Base-by-base conservation (phyloP, 64 coral and sea anemone species). In the Montipora capricornis region DNA sequence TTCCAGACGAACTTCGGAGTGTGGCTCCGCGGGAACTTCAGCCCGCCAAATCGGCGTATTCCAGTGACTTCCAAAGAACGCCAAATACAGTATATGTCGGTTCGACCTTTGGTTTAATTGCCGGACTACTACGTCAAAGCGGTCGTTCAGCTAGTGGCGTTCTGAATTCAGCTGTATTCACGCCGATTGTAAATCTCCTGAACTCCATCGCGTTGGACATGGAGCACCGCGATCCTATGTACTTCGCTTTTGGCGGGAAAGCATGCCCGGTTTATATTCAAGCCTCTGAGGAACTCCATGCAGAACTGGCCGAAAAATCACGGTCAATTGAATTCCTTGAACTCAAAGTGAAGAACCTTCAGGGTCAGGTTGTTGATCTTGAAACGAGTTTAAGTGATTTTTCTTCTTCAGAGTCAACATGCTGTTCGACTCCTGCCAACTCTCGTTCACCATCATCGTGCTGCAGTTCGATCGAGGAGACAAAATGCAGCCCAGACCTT, bases 1-100 rank as follows among this genome's bases (percentile, higher is more conserved):
- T 90, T 90, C 60, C 76, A n/a, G 53, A 80, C 75, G 82, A 90
- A 44, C 20, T 90, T 66, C 76, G 55, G 15, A 64, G 74, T 80
- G 77, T 90, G 8, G 20, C 62, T 68, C 5, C 22, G 75, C 24
- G 62, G 59, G 55, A 90, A 80, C 74, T 90, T 66, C 76, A 80
- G 75, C 77, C 74, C 46, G 60, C 76, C 55, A 80, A 90, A 80
- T 90, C 75, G 22, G 15, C 48, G 16, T 55, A 53, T 53, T 19
- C 20, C 2, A 22, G 14, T 1, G 16, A 55, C 16, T 53, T 80
- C 48, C 2, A 55, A 19, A 80, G 87, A 77, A 76, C 20, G 49
- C 68, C 52, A 52, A 52, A 77, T 44, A 44, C 9, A 55, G 73
- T 89, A 15, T 24, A 57, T 44, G 68, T 88, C 13, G 87, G 52